Conservation (phyloP, 1,140 invertebrate genomes). For the Drosophila kepulauana region DNA sequence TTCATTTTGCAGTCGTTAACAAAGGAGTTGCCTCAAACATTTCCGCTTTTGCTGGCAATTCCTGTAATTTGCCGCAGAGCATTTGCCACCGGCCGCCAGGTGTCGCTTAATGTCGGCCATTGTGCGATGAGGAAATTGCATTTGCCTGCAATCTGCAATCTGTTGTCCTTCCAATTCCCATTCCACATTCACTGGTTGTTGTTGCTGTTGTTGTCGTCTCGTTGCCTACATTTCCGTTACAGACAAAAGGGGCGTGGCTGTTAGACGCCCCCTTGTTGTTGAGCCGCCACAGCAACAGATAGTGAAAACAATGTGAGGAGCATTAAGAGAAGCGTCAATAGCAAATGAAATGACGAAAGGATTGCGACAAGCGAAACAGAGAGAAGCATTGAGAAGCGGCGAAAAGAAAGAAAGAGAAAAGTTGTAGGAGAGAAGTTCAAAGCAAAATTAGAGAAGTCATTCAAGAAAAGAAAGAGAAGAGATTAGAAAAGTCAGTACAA, state of each 20-base stretch:
- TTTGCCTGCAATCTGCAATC: constrained; percentile 39
- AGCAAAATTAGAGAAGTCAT: not conserved
- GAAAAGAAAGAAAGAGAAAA: not conserved
- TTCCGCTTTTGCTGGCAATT: constrained; percentile 43
- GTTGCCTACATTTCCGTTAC: constrained; percentile 70
- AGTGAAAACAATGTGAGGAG: constrained; percentile 16
- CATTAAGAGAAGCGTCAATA: not conserved
- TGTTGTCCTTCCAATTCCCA: constrained; percentile 10
- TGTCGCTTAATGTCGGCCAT: constrained; percentile 49
- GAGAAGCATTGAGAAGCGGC: too few relatives aligned
- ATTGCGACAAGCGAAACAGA: not conserved
- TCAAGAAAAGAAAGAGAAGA: not conserved
- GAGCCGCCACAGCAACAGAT: constrained; percentile 11
- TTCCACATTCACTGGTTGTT: not conserved
- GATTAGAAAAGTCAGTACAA: not conserved
- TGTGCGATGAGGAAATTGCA: constrained; percentile 54
- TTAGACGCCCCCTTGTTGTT: constrained; percentile 13
- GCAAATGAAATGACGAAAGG: not conserved
- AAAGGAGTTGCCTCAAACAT: constrained; percentile 33
- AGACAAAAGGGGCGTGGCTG: constrained; percentile 57
- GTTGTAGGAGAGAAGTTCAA: not conserved
- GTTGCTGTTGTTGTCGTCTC: constrained; percentile 26
- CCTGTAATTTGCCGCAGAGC: constrained; percentile 42
- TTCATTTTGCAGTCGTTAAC: constrained; percentile 17
- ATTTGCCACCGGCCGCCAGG: constrained; percentile 36